Base-by-base conservation (phyloP, 2,888 invertebrate species). In the Ormyrus rosae region DNA sequence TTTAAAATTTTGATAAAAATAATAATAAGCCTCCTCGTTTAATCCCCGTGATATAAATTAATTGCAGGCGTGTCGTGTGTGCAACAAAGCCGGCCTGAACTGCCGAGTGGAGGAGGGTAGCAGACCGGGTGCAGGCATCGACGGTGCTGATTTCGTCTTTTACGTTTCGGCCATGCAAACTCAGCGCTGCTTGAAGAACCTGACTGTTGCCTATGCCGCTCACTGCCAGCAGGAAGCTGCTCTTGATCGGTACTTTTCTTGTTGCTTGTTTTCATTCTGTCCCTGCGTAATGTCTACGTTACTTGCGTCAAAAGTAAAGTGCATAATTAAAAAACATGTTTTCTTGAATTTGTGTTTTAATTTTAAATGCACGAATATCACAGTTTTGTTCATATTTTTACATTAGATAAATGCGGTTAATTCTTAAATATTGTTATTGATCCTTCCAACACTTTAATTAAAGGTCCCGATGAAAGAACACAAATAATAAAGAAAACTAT, bases 201-300 rank as follows among this genome's bases (percentile, higher is more conserved):
- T 96, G 82, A 98, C 99, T 0, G 98, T 99, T 1, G 99, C 99
- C 0, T 99, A 99, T 91, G 99, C 99, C 0, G 98, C 99, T 0
- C 99, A 99, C 90, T 99, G 99, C 87, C 99, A 99, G 90, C 98
- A 98, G 90, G 99, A 99, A 91, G 94, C 96, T 0, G 95, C 96
- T 0, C 91, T 98, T 55, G 99, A 99, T 91, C 93, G 96, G 96
- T 96, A 86, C 34, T 2, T 34, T 34, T 34, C 34, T 34, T 34
- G 34, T 34, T 34, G 34, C 34, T 34, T 3, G 2, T 34, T 2
- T 34, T 4, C 3, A 4, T 4, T 34, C 34, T 4, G 34, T 4
- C 34, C 34, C 34, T 34, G 3, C 19, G 4, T 34, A 4, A 34
- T 34, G 4, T 34, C 0, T 4, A 34, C 34, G 34, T 34, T 34